A percentile compares a stretch with the other conserved stretches of the same genome.
Evolutionary conservation across 1,140 invertebrate species (phyloP).

Genomic region (Apis laboriosa): DNA sequence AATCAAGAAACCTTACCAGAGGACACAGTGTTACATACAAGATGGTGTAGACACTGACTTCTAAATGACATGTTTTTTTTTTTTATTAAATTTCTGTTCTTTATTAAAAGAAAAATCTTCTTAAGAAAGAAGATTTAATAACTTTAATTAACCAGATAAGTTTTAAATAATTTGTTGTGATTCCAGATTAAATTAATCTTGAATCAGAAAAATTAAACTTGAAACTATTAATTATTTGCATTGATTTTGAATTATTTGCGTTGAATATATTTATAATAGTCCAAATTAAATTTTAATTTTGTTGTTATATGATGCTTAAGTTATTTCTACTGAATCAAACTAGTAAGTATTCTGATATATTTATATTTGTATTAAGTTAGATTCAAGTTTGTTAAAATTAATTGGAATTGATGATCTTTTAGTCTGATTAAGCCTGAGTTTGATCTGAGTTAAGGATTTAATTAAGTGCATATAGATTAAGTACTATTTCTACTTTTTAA

Average conservation of each 20-base stretch:
- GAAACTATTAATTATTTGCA: no score
- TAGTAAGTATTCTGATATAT: background rate
- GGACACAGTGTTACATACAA: background rate
- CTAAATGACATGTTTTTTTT: background rate
- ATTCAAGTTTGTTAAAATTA: background rate
- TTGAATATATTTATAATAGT: background rate
- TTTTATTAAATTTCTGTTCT: background rate
- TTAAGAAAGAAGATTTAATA: no score
- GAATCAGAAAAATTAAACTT: background rate
- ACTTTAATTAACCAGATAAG: background rate
- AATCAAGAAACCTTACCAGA: background rate
- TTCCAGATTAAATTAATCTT: background rate
- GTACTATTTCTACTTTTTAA: background rate
- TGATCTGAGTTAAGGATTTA: background rate
- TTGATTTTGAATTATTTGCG: background rate
- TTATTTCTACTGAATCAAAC: background rate
- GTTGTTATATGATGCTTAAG: no score
- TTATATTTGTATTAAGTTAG: background rate
- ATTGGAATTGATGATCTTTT: background rate
- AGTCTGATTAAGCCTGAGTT: background rate
- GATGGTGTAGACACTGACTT: background rate
- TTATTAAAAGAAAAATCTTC: background rate
- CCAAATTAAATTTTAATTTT: background rate
- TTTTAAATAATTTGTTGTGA: background rate
- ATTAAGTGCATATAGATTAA: background rate